These are phyloP conservation scores for Mnemiopsis leidyi DNA, from an alignment of 37 sponge, comb jelly and placozoan species.

Conservation along the genomic window DNA sequence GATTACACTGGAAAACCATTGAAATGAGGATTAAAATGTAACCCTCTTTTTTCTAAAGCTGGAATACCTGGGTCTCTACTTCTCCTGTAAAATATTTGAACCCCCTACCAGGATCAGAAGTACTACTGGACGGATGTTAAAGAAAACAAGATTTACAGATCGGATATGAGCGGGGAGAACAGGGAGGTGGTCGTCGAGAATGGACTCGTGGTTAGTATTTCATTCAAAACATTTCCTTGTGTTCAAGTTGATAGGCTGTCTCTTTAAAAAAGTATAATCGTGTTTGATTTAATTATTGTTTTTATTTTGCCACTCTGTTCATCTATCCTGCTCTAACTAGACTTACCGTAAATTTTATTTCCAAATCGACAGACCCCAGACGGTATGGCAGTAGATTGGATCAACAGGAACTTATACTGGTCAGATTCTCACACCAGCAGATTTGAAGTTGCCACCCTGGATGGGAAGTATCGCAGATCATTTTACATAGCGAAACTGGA, in stretches of 20 bases:
- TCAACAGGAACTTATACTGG: slow-evolving; percentile 34
- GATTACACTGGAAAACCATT: no score
- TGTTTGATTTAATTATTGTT: no score
- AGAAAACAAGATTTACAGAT: slow-evolving; percentile 50
- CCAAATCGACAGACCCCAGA: slow-evolving; percentile 24
- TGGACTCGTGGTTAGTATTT: slow-evolving; percentile 46
- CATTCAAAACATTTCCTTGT: background rate
- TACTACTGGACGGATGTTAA: slow-evolving; percentile 58
- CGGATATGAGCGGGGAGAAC: background rate
- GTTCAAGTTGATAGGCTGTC: no score
- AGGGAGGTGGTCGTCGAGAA: slow-evolving; percentile 20
- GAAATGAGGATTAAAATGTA: no score
- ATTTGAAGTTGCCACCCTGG: slow-evolving; percentile 38
- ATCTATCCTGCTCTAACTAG: background rate
- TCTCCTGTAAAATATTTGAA: no score
- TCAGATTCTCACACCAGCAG: slow-evolving; percentile 33
- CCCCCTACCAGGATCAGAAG: no score
- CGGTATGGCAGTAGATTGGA: slow-evolving; percentile 59
- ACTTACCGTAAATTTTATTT: no score
- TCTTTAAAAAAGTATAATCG: no score
- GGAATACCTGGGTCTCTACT: no score
- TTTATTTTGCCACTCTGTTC: no score
- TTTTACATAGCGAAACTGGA: background rate
- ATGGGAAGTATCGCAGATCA: slow-evolving; percentile 16
- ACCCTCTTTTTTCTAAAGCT: no score